Base-by-base conservation (phyloP, 2,113 vertebrate species). In the Piaya cayana region DNA sequence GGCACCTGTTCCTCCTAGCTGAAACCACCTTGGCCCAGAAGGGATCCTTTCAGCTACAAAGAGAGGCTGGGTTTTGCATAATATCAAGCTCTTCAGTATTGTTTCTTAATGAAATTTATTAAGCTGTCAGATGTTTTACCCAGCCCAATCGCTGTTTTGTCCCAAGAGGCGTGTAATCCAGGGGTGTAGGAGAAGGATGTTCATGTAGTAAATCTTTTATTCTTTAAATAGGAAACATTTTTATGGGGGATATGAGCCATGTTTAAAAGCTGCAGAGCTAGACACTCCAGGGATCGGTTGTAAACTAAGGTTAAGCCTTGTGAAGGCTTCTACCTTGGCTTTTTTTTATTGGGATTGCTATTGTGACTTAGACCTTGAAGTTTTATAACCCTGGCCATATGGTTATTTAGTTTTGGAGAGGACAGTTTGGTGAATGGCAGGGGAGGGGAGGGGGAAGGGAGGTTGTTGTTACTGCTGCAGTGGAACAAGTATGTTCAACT, bases 351-450 rank as follows among this genome's bases (percentile, higher is more conserved):
- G 81, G 86, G 85, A 79, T 58, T 79, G 92, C 87, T 91, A 84
- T 70, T 70, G 75, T 52, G 79, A 92, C 77, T 90, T 72, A 85
- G 88, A 82, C 95, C 94, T 98, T 98, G 96, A 96, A 97, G 95
- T 97, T 98, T 98, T 97, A 97, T 88, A 88, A 71, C 77, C 52
- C 45, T 87, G 77, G 90, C 95, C 95, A 95, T 97, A 95, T 96
- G 93, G 92, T 94, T 93, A 79, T 39, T 53, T 82, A 65, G 62
- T 79, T 90, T 96, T 89, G 64, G 56, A 93, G 55, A 80, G 58
- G 25, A 85, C 19, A 7, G 20, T 77, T 90, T 95, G 67, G 76
- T 4, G 0, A 90, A 56, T 29, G 27, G 34, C 55, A 70, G 68
- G 22, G 42, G 15, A 93, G 65, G 22, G 9, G 22, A 65, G 68